Base-by-base conservation (phyloP, 2,797 vertebrate species). In the Cuniculus paca region DNA sequence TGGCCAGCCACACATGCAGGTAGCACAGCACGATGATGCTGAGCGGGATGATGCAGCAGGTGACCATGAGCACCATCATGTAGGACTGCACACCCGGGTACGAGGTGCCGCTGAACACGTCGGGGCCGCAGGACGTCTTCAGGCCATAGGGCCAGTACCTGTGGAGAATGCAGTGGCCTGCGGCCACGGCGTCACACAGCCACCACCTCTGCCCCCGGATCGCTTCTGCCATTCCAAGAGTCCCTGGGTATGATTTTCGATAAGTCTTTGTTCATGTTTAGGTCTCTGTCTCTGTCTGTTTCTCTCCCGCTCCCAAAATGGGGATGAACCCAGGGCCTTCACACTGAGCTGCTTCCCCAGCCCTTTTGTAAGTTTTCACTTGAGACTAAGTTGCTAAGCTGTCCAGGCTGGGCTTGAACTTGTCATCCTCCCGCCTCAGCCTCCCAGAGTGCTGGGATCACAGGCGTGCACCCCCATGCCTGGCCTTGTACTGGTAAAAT, bases 111-210 rank as follows among this genome's bases (percentile, higher is more conserved):
- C 99, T 99, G 98, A 99, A 99, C 82, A 99, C 99, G 78, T 99
- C 99, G 1, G 99, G 99, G 39, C 99, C 99, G 14, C 99, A 99
- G 1, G 99, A 99, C 0, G 99, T 99, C 98, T 99, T 99, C 96
- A 99, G 98, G 87, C 99, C 99, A 0, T 99, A 99, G 91, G 99
- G 99, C 99, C 99, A 99, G 93, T 98, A 99, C 98, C 99, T 99
- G 92, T 3, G 6, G 12, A 17, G 70, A 26, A 22, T 24, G 24
- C 8, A 9, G 68, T 19, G 17, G 17, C 63, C 60, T 9, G 14
- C 3, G 45, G 45, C 45, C 56, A 34, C n/a, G 34, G 3, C n/a
- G 50, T 22, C 45, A 39, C 60, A 34, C 6, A 7, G 19, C 16
- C 16, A 56, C 31, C 0, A 0, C 61, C 39, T 77, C 50, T 84